These are phyloP conservation scores for Zhengitettix transpicula DNA, from an alignment of 2,888 invertebrate genomes.

Conservation along the genomic window DNA sequence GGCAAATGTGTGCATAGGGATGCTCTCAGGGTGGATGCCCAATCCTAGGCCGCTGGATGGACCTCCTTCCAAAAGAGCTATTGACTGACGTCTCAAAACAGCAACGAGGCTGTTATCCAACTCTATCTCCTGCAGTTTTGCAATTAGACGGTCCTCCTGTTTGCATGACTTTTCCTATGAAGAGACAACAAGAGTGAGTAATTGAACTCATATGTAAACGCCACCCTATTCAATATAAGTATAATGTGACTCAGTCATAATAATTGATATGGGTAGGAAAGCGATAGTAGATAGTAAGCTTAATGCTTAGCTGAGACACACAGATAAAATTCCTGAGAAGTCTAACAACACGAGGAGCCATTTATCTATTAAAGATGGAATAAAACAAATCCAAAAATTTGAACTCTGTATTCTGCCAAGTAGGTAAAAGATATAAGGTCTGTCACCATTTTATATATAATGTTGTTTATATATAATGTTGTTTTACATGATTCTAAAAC, in stretches of 20 bases:
- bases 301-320: too few species aligned
- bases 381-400: too few species aligned
- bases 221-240: background rate
- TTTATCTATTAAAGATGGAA: too few species aligned
- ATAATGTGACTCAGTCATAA: background rate
- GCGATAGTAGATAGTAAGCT: background rate
- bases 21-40: slow-evolving; percentile 63
- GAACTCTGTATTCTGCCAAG: too few species aligned
- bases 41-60: slow-evolving; percentile 56
- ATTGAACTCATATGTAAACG: background rate
- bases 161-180: slow-evolving; percentile 44
- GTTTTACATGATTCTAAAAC: too few species aligned
- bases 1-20: slow-evolving; percentile 74
- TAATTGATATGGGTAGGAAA: background rate
- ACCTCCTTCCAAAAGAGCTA: slow-evolving; percentile 55
- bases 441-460: too few species aligned
- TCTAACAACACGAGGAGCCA: too few species aligned
- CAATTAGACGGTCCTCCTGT: slow-evolving; percentile 62
- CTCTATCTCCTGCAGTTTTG: slow-evolving; percentile 58
- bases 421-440: too few species aligned
- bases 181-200: background rate
- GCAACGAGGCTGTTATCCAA: slow-evolving; percentile 52
- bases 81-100: slow-evolving; percentile 49
- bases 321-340: too few species aligned
- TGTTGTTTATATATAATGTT: too few species aligned